Base-by-base conservation (phyloP, 2,888 invertebrate genomes). In the Aporophyla lueneburgensis region DNA sequence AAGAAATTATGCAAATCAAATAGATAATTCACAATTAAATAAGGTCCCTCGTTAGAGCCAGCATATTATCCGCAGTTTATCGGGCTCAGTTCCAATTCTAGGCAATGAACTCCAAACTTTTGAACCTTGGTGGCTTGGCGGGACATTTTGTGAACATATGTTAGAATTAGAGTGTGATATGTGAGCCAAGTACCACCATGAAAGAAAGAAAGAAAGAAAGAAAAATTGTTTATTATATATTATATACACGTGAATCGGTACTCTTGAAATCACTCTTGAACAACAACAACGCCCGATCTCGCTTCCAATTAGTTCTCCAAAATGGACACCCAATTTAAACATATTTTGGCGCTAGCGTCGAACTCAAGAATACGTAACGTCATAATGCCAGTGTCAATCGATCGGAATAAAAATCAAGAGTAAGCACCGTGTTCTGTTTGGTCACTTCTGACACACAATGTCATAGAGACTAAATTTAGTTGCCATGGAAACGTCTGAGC, bases 71-170 rank as follows among this genome's bases (percentile, higher is more conserved):
- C 58, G 14, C 76, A 85, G 70, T 68, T 62, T 68, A 81, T 85
- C 70, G 81, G 86, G 86, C 86, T 85, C 77, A 61, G 77, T 81
- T 76, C 81, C 81, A 81, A 82, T 82, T 85, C 71, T 59, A 19
- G 58, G 63, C 51, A 53, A 69, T 82, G 76, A 77, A 81, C 77
- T 65, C 63, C 58, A 19, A 85, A 85, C 27, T 82, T 82, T 85
- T 68, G 81, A 54, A 27, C 70, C 56, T 72, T 69, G 16, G 58
- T 51, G 74, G 73, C 59, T 81, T 70, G 82, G 70, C 33, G 86
- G 65, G 53, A 59, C 71, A 68, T 76, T 84, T 67, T 63, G 70
- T 53, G 71, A 82, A 71, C 82, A 81, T 70, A 53, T 61, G 56
- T 85, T 71, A 76, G 58, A 71, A 81, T 81, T 81, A 80, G 59